Evolutionary conservation across 2,888 invertebrate species (phyloP), one percentile per base, ranked within the genome.

Genomic region (Petrolisthes manimaculis): DNA sequence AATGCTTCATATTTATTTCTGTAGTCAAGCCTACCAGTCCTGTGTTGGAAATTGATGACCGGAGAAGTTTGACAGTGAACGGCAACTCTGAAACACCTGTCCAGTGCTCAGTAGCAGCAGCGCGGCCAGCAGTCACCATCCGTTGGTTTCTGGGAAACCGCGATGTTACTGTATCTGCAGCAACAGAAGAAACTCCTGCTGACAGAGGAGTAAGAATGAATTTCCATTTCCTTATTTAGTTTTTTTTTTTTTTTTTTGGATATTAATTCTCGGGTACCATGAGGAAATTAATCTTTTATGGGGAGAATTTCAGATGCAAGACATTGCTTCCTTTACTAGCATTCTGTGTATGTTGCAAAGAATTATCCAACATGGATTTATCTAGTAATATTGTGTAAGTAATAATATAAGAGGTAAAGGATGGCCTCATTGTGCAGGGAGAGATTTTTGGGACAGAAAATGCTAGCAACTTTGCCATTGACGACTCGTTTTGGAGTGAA

Each of bases 21-120:
- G 14, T 89, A 91, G 91, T 91, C 18, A 82, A 81, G 21, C 91
- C 91, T 24, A 89, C 88, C 21, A 78, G n/a, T 8, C 91, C 91
- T 55, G n/a, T 86, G 53, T 78, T 91, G 79, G 89, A 89, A 56
- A 77, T 91, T 21, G 84, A 89, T n/a, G 77, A 77, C 54, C 85
- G 56, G n/a, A 69, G 86, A 55, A 54, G 8, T 37, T 55, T 89
- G 37, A 77, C 37, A 12, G 83, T 91, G 53, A 82, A 61, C 9
- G 79, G 24, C 24, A 84, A 80, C 18, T 86, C 82, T 9, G 86
- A 89, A 51, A 83, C 21, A 5, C 55, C 84, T 51, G 83, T 91
- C 6, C 82, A 81, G 69, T 91, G 91, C 51, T 83, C 89, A 1
- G 91, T 91, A 37, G 89, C 89, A 4, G 89, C 88, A 51, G 91